Conservation (phyloP, 2,113 vertebrate species). For the Indri indri region DNA sequence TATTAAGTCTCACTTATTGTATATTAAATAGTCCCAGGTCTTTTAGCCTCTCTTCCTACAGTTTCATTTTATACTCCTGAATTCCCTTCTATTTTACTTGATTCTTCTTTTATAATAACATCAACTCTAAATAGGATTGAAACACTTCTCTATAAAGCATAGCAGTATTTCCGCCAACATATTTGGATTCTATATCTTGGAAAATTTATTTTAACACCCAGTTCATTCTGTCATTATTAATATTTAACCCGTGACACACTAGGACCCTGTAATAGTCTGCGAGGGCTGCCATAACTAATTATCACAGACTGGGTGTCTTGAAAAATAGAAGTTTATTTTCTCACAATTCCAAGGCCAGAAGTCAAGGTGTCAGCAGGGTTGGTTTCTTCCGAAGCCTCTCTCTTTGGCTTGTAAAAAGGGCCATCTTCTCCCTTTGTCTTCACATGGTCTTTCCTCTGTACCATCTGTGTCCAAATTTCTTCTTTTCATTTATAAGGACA, state of each 20-base stretch:
- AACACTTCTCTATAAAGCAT: neutral
- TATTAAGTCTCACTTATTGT: neutral
- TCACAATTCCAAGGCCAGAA: neutral
- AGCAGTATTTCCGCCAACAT: neutral
- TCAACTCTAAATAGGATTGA: neutral
- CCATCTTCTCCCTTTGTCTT: neutral
- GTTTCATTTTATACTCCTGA: neutral
- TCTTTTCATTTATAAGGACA: neutral
- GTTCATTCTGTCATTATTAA: neutral
- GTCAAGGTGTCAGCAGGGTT: neutral
- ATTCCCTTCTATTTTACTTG: neutral
- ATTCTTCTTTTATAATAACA: neutral
- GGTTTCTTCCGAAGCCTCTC: neutral
- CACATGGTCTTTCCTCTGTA: neutral
- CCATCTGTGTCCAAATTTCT: neutral
- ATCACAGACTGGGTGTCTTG: neutral
- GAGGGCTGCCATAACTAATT: neutral
- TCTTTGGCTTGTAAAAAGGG: neutral
- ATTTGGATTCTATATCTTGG: neutral
- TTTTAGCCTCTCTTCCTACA: neutral
- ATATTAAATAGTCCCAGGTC: neutral
- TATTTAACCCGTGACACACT: neutral
- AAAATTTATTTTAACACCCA: neutral
- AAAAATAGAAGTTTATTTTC: neutral
- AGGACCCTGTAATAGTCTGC: neutral